A percentile compares a stretch with the other conserved stretches of the same genome.
Evolutionary conservation across 2,888 invertebrate genomes (phyloP).

Genomic region (Erannis defoliaria): DNA sequence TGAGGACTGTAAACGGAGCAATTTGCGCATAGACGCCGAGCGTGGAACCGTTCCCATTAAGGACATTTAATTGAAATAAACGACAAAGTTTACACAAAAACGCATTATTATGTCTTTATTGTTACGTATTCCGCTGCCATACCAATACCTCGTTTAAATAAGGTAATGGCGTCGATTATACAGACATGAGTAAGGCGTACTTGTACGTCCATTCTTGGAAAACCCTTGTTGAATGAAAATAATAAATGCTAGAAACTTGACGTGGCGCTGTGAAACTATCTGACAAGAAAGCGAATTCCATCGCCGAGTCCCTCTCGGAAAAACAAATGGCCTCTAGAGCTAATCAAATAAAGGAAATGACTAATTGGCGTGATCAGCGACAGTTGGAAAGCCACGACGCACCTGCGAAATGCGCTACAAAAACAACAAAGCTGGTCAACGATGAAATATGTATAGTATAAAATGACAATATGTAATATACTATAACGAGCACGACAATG

Average conservation of each 20-base stretch:
- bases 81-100: conserved; percentile 55
- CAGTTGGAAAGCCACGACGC: conserved; percentile 19
- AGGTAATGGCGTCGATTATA: conserved; percentile 57
- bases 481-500: conserved; percentile 42
- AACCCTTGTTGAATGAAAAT: conserved; percentile 74
- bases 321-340: conserved; percentile 50
- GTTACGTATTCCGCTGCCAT: conserved; percentile 54
- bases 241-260: conserved; percentile 68
- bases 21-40: conserved; percentile 57
- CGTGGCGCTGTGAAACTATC: conserved; percentile 56
- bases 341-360: conserved; percentile 58
- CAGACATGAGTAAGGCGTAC: conserved; percentile 59
- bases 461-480: conserved; percentile 49
- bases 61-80: conserved; percentile 63
- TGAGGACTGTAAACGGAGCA: conserved; percentile 57
- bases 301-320: conserved; percentile 48
- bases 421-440: conserved; percentile 23
- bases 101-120: conserved; percentile 48
- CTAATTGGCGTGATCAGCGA: conserved; percentile 51
- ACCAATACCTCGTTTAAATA: conserved; percentile 58
- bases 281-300: conserved; percentile 57
- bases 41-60: conserved; percentile 56
- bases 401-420: conserved; percentile 29
- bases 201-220: conserved; percentile 60
- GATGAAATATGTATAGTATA: conserved; percentile 33